Evolutionary conservation across 2,888 invertebrate species (phyloP).

Genomic region (Ophion ellenae): DNA sequence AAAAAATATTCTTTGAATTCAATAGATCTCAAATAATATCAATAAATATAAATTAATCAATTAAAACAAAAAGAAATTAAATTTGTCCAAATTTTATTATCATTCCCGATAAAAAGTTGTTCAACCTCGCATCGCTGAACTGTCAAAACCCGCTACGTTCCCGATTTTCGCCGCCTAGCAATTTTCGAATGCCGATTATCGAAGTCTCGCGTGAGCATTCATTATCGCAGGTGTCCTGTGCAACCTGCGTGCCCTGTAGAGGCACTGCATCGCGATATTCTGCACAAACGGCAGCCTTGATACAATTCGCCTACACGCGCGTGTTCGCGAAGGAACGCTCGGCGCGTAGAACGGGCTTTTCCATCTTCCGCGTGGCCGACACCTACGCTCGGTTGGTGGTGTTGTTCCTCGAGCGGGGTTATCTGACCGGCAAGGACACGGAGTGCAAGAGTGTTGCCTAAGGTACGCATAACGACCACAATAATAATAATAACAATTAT

Average conservation of each 20-base stretch:
- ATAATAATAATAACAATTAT: not conserved
- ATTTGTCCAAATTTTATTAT: too few species aligned
- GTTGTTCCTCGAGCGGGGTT: conserved; percentile 26
- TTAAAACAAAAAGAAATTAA: too few species aligned
- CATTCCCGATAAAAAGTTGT: too few species aligned
- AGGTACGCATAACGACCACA: conserved; percentile 2
- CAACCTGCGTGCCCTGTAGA: conserved; percentile 48
- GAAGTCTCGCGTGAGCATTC: conserved; percentile 45
- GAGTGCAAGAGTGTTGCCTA: conserved; percentile 38
- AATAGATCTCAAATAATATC: too few species aligned
- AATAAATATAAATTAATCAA: too few species aligned
- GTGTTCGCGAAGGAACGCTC: conserved; percentile 60
- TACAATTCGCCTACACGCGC: conserved; percentile 80
- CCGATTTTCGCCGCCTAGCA: conserved; percentile 11
- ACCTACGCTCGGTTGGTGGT: conserved; percentile 75
- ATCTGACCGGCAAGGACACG: conserved; percentile 65
- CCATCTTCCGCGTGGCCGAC: conserved; percentile 82
- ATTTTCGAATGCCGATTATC: conserved; percentile 14
- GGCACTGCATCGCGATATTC: conserved; percentile 27
- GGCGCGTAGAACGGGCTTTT: conserved; percentile 77
- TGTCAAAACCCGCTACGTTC: not conserved
- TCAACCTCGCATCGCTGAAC: not conserved
- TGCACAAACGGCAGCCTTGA: conserved; percentile 74
- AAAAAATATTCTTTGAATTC: too few species aligned
- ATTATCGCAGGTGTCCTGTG: conserved; percentile 69